Base-by-base conservation (phyloP, 2,797 vertebrate species). In the Muscicapa comitata region DNA sequence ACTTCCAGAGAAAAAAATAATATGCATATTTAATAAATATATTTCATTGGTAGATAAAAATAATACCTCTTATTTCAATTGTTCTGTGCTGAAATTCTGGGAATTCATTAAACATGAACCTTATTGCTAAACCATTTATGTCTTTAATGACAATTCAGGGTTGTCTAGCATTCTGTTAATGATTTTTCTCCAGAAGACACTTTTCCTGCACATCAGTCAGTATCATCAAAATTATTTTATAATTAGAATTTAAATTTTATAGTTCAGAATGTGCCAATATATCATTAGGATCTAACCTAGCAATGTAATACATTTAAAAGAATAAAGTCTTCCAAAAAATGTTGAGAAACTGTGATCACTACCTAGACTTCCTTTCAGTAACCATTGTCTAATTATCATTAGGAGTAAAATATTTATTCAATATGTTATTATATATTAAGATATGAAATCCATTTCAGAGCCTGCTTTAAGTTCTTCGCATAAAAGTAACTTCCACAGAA, bases 361-460 rank as follows among this genome's bases (percentile, higher is more conserved):
- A 29, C 35, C 80, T 96, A 95, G 93, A 97, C 96, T 96, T 97
- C 92, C 42, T 97, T 97, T 97, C 95, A 97, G 97, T 96, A 97
- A 94, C 45, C 25, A 62, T 89, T 90, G 67, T 95, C 92, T 96
- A 97, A 97, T 96, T 96, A 95, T 73, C 78, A 68, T 92, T 76
- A 63, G 25, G 8, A 89, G 71, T 89, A 94, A 97, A 96, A 88
- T 90, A 97, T 86, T 86, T 90, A 96, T 86, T 86, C 70, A 76
- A 24, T 25, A 77, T 83, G 40, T 70, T 94, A 91, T 93, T 94
- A 88, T 85, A 91, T 68, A 94, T 74, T 89, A 94, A 96, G 89
- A 91, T 76, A 75, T 51, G 38, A 96, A 97, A 92, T 81, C 23
- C 8, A 35, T 70, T 85, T 93, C 45, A 92, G 63, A 58, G 61